Percentiles rank a stretch among this genome's conserved stretches.
These are phyloP conservation scores for Anagrus nilaparvatae DNA, from an alignment of 1,140 invertebrate genomes.

Conservation along the genomic window DNA sequence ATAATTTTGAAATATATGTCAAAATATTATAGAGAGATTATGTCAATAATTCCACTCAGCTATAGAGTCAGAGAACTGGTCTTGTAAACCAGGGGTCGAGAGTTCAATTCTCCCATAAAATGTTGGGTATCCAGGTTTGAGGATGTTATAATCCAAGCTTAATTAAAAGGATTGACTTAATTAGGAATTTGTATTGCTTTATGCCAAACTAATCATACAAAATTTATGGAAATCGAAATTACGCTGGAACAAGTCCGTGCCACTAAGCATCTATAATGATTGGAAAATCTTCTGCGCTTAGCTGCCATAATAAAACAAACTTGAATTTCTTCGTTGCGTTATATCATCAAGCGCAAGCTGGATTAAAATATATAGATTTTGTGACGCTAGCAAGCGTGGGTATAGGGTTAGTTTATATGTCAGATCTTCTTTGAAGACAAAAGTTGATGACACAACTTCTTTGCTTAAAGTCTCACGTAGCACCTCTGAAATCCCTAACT, in stretches of 20 bases:
- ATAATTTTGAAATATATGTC: too few species aligned
- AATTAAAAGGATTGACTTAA: too few species aligned
- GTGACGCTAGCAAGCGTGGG: neutral
- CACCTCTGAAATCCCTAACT: too few species aligned
- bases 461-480: too few species aligned
- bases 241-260: conserved; percentile 25
- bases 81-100: too few species aligned
- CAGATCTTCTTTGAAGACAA: conserved; percentile 16
- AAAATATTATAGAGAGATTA: too few species aligned
- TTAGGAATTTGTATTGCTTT: conserved; percentile 14
- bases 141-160: too few species aligned
- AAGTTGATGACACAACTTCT: conserved; percentile 28
- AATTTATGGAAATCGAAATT: conserved; percentile 18
- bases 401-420: conserved; percentile 5
- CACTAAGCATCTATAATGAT: conserved; percentile 1
- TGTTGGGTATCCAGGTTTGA: too few species aligned
- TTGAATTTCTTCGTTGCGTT: neutral
- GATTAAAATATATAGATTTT: conserved; percentile 10
- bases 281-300: conserved; percentile 18
- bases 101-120: too few species aligned
- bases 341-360: conserved; percentile 14
- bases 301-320: conserved; percentile 2
- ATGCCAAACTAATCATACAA: conserved; percentile 27
- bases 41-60: too few species aligned
- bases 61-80: too few species aligned